Evolutionary conservation across 2,113 vertebrate genomes (phyloP), one percentile per base, ranked within the genome.

Genomic region (Pica pica): DNA sequence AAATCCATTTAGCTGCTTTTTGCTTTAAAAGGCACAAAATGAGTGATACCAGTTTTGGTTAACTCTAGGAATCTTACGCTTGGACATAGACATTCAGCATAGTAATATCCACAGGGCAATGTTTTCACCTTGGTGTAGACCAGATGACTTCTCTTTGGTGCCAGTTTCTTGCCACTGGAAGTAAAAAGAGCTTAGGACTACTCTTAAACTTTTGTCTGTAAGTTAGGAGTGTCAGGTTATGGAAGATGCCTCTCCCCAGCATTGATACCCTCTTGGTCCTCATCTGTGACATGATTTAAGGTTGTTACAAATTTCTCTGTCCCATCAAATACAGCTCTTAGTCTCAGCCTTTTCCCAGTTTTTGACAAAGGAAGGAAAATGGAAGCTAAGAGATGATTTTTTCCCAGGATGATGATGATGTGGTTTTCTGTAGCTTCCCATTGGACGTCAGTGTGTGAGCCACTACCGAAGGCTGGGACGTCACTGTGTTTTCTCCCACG

Each of bases 401-500:
- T 44, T 35, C 56, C 27, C 31, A 17, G 15, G 9, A 16, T 59
- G 57, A 37, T 60, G 64, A 3, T 42, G 30, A 11, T 13, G 27
- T 16, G 10, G 2, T 39, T 46, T 57, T 63, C 56, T 89, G 59
- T 80, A 83, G 97, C 98, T 99, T 69, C 99, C 99, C 6, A 97
- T 99, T 90, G 99, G 99, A 10, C 99, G 99, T 53, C 99, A 99
- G 96, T 99, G 99, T 91, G 99, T 99, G 46, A 98, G 98, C 42
- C 99, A 99, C 95, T 99, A 99, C 93, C 98, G 99, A 3, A 98
- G 99, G 11, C 97, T 99, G 17, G 99, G 98, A 17, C 98, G 99
- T 35, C 99, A 99, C 93, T 99, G 99, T 42, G 99, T 99, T 13
- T 99, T 99, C 97, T 99, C 99, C 53, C 99, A 99, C 1, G 99